phyloP scores from a whole-genome alignment of 2,113 vertebrate species.

The Dendrocopos noguchii region DNA sequence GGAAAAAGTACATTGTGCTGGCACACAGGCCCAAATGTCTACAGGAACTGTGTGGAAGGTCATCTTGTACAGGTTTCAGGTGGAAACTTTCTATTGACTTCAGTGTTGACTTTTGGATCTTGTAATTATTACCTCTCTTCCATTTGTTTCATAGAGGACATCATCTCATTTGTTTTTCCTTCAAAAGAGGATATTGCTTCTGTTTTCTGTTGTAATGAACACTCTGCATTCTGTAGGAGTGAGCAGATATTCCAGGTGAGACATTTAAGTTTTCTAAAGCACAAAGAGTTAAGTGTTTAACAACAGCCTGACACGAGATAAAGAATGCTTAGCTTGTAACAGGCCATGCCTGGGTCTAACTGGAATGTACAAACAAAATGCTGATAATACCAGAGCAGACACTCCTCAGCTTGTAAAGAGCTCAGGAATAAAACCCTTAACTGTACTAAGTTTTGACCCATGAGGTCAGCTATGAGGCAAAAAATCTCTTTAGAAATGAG shows the following conservation, averaged over 20 bases:
- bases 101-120: background rate
- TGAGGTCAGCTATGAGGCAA: background rate
- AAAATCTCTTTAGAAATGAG: background rate
- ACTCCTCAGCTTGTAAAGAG: background rate
- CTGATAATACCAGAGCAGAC: conserved; percentile 3
- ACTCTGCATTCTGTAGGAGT: conserved; percentile 81
- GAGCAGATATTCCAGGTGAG: background rate
- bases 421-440: background rate
- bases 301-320: background rate
- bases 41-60: background rate
- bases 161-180: conserved; percentile 86
- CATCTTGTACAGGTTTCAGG: background rate
- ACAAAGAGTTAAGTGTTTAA: background rate
- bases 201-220: conserved; percentile 85
- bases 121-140: conserved; percentile 85
- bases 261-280: background rate
- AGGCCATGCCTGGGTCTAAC: background rate
- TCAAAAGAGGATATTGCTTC: conserved; percentile 85
- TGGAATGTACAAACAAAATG: conserved; percentile 27
- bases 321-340: background rate
- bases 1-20: background rate
- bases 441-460: background rate
- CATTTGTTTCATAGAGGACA: conserved; percentile 84
- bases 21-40: background rate
- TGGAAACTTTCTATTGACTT: background rate